These are phyloP conservation scores for Cetoscarus ocellatus DNA, from an alignment of 2,797 vertebrate species.

Conservation along the genomic window DNA sequence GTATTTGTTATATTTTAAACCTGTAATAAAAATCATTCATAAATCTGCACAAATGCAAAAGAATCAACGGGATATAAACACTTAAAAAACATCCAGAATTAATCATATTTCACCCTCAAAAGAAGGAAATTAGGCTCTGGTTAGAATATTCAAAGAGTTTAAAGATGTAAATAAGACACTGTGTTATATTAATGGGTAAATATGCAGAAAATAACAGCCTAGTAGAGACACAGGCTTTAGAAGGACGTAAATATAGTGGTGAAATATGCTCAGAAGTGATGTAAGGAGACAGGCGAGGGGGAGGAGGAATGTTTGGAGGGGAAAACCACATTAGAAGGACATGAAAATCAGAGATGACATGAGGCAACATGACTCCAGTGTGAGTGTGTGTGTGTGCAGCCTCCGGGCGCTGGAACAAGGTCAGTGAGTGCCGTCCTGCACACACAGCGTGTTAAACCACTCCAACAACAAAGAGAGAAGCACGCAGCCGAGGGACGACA, in stretches of 20 bases:
- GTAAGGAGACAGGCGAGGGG: slow-evolving; percentile 1
- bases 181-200: too few relatives aligned
- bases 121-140: too few relatives aligned
- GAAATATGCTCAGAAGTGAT: background rate
- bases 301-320: background rate
- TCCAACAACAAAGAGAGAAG: background rate
- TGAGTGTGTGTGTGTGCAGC: slow-evolving; percentile 1
- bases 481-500: background rate
- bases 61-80: too few relatives aligned
- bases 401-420: slow-evolving; percentile 34
- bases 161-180: too few relatives aligned
- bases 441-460: slow-evolving; percentile 6
- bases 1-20: too few relatives aligned
- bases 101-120: too few relatives aligned
- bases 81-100: too few relatives aligned
- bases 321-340: slow-evolving; percentile 1
- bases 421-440: slow-evolving; percentile 16
- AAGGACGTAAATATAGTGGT: background rate
- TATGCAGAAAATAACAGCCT: too few relatives aligned
- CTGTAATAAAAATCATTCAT: too few relatives aligned
- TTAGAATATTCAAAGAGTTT: too few relatives aligned
- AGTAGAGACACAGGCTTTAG: too few relatives aligned
- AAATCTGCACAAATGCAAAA: too few relatives aligned
- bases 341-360: slow-evolving; percentile 19
- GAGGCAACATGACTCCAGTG: slow-evolving; percentile 24